phyloP scores from a whole-genome alignment of 1,140 invertebrate species.

The Eubasilissa regina region DNA sequence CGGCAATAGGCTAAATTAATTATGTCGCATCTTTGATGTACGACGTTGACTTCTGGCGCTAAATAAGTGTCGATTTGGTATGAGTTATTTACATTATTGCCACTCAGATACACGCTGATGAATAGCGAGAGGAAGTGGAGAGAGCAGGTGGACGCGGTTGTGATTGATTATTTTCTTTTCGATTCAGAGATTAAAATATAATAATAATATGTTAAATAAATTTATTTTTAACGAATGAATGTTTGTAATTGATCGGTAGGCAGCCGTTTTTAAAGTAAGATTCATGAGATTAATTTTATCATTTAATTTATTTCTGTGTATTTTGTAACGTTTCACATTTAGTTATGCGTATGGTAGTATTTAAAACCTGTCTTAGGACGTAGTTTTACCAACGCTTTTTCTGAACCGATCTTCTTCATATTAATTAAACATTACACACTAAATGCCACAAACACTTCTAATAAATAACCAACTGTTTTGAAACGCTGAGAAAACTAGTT shows the following conservation, averaged over 20 bases:
- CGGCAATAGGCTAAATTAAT: not conserved
- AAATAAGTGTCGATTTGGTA: not conserved
- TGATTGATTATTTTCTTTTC: constrained; percentile 22
- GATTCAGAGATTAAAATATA: constrained; percentile 23
- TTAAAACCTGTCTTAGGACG: too few species aligned
- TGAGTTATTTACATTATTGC: constrained; percentile 15
- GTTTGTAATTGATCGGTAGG: constrained; percentile 30
- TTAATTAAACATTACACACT: too few species aligned
- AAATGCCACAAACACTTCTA: too few species aligned
- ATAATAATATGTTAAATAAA: not conserved
- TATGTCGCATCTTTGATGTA: not conserved
- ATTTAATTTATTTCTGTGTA: too few species aligned
- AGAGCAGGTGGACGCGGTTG: constrained; percentile 8
- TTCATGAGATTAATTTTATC: not conserved
- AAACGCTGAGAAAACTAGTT: too few species aligned
- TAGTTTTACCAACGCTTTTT: too few species aligned
- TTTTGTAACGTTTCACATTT: too few species aligned
- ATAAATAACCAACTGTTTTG: too few species aligned
- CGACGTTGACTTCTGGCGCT: constrained; percentile 2
- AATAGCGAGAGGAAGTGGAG: not conserved
- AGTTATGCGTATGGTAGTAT: too few species aligned
- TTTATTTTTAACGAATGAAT: constrained; percentile 12
- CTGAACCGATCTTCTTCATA: too few species aligned
- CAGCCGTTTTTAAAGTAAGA: not conserved
- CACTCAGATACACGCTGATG: constrained; percentile 11